These are phyloP conservation scores for Spodoptera exigua DNA, from an alignment of 2,888 invertebrate genomes.

Conservation along the genomic window DNA sequence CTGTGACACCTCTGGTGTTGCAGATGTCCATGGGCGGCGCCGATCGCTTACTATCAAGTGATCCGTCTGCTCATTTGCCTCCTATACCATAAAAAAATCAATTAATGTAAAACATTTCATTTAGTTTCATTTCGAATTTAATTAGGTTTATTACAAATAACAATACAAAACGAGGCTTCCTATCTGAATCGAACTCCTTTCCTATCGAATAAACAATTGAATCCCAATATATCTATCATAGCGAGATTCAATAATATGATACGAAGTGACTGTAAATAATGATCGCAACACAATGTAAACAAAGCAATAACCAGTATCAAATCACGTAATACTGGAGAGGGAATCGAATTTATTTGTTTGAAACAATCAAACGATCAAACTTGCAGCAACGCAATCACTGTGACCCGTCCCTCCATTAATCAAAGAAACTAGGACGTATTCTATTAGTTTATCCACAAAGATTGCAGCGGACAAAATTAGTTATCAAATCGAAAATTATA, in stretches of 20 bases:
- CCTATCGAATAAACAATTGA: conserved; percentile 40
- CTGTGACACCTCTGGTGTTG: no score
- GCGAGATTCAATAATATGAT: conserved; percentile 66
- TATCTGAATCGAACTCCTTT: conserved; percentile 33
- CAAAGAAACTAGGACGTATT: conserved; percentile 73
- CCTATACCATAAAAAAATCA: no score
- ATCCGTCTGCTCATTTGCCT: no score
- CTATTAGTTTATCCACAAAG: conserved; percentile 55
- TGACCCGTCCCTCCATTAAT: conserved; percentile 75
- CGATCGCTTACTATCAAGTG: no score
- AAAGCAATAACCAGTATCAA: conserved; percentile 69
- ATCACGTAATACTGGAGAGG: conserved; percentile 70
- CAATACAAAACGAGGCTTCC: background rate
- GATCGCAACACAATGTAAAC: conserved; percentile 65
- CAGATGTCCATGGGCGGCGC: no score
- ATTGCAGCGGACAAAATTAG: conserved; percentile 52
- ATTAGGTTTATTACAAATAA: no score
- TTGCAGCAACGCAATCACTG: conserved; percentile 59
- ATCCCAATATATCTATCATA: conserved; percentile 37
- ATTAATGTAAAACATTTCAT: no score
- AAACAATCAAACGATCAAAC: conserved; percentile 39
- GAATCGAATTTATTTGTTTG: conserved; percentile 61
- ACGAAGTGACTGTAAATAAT: conserved; percentile 71
- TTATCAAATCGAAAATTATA: conserved; percentile 51
- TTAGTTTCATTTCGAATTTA: no score